These are phyloP conservation scores for Helicoverpa zea DNA, from an alignment of 1,140 invertebrate species.

Conservation along the genomic window DNA sequence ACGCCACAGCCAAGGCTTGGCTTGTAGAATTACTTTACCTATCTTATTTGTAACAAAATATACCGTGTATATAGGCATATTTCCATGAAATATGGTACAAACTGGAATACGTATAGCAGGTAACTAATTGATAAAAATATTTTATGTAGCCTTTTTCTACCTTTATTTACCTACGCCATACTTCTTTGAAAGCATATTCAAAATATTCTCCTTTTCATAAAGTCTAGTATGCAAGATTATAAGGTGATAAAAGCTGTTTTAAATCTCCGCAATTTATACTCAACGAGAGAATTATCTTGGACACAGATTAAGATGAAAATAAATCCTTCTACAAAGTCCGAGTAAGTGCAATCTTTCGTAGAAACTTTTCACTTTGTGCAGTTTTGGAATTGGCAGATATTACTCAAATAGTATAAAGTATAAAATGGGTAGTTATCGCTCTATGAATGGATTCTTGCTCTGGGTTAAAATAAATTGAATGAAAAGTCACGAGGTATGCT, in stretches of 20 bases:
- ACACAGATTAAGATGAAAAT: constrained; percentile 48
- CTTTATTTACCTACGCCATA: background rate
- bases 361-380: constrained; percentile 40
- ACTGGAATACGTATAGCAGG: background rate
- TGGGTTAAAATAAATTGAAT: constrained; percentile 5
- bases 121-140: background rate
- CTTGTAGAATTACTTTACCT: background rate
- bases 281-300: constrained; percentile 23
- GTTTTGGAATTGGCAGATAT: constrained; percentile 22
- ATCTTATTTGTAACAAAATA: constrained; percentile 5
- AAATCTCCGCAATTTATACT: constrained; percentile 20
- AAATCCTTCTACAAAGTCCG: constrained; percentile 32
- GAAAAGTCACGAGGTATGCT: constrained; percentile 35
- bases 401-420: too few species aligned
- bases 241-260: constrained; percentile 7
- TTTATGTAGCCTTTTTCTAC: background rate
- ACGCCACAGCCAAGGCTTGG: constrained; percentile 10
- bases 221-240: background rate
- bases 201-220: background rate
- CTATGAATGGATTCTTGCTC: constrained; percentile 39
- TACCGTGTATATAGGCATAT: background rate
- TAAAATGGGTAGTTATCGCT: constrained; percentile 30
- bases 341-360: constrained; percentile 39
- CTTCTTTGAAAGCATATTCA: background rate
- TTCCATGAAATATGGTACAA: background rate